Evolutionary conservation across 1,140 invertebrate genomes (phyloP), one percentile per base, ranked within the genome.

Genomic region (Sycophaga agraensis): DNA sequence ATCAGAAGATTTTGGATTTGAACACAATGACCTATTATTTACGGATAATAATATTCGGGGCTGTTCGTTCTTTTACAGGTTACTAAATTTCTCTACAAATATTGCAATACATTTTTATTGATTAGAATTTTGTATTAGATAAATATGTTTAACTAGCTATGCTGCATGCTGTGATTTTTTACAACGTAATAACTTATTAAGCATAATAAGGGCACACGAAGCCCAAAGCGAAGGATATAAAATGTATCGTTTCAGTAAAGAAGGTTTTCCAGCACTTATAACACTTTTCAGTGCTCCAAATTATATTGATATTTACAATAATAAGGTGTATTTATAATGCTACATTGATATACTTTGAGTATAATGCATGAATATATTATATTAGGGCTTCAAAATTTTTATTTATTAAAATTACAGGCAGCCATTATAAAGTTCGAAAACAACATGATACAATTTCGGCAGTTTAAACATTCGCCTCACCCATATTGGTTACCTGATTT

Each of bases 401-500:
- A n/a, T n/a, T n/a, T n/a, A n/a, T n/a, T n/a, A n/a, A n/a, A n/a
- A 80, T 80, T 60, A 8, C 79, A 91, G 87, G 98, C 97, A 79
- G 97, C 98, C 73, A 97, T 99, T 76, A 85, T 99, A 71, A 99
- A 99, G 82, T 99, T 99, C 86, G 97, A 99, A 86, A 99, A 99
- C 83, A 99, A 99, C 85, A 96, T 99, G 66, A 98, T 99, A 96
- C 99, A 99, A 82, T 99, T 99, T 73, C 89, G 97, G 74, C 98
- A 99, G 84, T 99, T 99, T 84, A 99, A 99, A 82, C 98, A 95
- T 85, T 98, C 96, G 69, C 96, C 97, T 62, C 98, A 99, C 86
- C 98, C 98, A 28, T 99, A 99, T 80, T 99, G 98, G 98, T 83
- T 99, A 82, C 98, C 98, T 70, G 99, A 99, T 82, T 99, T 99